A percentile compares a stretch with the other conserved stretches of the same genome.
These are phyloP conservation scores for Drosophila leonis DNA, from an alignment of 2,888 invertebrate genomes.

Conservation along the genomic window DNA sequence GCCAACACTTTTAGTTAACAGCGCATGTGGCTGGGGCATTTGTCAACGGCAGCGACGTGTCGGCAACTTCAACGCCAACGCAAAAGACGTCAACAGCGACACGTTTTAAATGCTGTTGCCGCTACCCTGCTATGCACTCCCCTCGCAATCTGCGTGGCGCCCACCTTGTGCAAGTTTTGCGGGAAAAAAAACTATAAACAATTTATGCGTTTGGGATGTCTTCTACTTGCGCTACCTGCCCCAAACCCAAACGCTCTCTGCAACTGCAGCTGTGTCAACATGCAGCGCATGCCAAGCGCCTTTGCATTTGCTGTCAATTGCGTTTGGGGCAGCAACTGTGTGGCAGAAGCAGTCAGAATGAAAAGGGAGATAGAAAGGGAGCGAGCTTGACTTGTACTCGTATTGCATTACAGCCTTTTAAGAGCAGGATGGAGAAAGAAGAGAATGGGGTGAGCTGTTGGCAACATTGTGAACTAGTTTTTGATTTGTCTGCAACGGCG, in stretches of 20 bases:
- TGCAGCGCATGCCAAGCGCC: constrained; percentile 75
- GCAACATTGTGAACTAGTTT: constrained; percentile 70
- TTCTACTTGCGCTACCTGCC: constrained; percentile 34
- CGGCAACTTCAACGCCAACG: constrained; percentile 78
- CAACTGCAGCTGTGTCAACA: constrained; percentile 42
- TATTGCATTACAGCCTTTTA: constrained; percentile 60
- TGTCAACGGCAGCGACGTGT: constrained; percentile 74
- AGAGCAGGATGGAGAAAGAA: constrained; percentile 1
- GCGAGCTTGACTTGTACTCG: constrained; percentile 26
- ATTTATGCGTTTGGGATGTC: constrained; percentile 79
- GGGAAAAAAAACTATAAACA: constrained; percentile 68
- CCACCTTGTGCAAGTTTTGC: constrained; percentile 37
- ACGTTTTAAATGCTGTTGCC: constrained; percentile 50
- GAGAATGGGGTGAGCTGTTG: neutral
- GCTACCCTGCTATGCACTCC: neutral
- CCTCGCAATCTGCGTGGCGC: constrained; percentile 29
- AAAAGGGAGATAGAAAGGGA: neutral
- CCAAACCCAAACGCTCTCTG: neutral
- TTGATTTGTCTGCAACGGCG: constrained; percentile 63
- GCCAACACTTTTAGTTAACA: constrained; percentile 72
- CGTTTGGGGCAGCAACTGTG: constrained; percentile 34
- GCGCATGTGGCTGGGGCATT: constrained; percentile 75
- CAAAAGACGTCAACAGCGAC: constrained; percentile 52
- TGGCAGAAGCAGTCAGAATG: constrained; percentile 1
- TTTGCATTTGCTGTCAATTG: constrained; percentile 76